Base-by-base conservation (phyloP, 1,140 invertebrate genomes). In the Aphaenogaster ashmeadi region DNA sequence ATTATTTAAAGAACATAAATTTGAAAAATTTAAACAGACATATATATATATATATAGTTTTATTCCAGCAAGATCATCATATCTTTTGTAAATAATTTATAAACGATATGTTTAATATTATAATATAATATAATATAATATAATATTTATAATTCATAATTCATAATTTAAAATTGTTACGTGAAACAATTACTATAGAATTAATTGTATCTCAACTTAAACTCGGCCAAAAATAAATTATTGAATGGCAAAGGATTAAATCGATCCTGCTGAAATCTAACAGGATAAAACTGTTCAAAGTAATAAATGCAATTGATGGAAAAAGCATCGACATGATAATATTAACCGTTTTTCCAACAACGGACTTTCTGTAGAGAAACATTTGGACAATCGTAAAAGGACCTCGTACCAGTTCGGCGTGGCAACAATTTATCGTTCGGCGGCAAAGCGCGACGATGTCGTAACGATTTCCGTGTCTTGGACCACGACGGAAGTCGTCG, bases 401-500 rank as follows among this genome's bases (percentile, higher is more conserved):
- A 18, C 18, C 27, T 27, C 38, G 79, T 83, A 84, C 54, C 69
- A 75, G 44, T 56, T 27, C 67, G 54, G 54, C 38, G 54, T 81
- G 18, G 72, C 66, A 41, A 74, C 27, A 44, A 83, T 56, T 8
- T 56, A 72, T 11, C 15, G 11, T 71, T 38, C 66, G 52, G 52
- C 79, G 52, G 41, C 27, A 83, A 83, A 74, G 80, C 44, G 44
- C 18, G 44, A 50, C n/a, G 78, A 84, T 91, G 84, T 87, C 77
- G 83, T 72, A 89, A 91, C 2, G 58, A 78, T 56, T 56, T 77
- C 72, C 38, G n/a, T 60, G 38, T 58, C 47, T 56, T 62, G 74
- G 60, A 83, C 27, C 27, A 58, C 75, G 86, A 83, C 90, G 88
- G 83, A 88, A 89, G 74, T 66, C 56, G 56, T 83, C 27, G 71